These are phyloP conservation scores for Anaspis maculata DNA, from an alignment of 2,888 invertebrate genomes.

Conservation along the genomic window DNA sequence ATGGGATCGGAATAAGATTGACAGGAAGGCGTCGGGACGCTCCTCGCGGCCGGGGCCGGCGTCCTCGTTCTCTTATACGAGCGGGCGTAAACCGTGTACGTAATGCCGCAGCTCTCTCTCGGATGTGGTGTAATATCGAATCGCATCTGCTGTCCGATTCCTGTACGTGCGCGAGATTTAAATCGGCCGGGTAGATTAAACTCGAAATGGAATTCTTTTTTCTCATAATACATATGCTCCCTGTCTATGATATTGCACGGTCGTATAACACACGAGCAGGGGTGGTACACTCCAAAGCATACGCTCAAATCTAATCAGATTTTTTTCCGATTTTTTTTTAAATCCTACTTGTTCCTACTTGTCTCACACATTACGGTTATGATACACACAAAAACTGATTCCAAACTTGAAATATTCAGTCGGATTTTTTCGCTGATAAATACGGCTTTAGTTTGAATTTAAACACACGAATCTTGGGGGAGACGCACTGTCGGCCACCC, in stretches of 20 bases:
- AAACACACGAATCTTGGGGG: no score
- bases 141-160: conserved; percentile 36
- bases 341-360: not conserved
- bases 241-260: conserved; percentile 28
- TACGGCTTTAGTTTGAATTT: no score
- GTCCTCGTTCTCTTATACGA: conserved; percentile 27
- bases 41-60: conserved; percentile 5
- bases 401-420: no score
- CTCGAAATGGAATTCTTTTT: conserved; percentile 33
- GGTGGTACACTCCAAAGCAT: conserved; percentile 18
- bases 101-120: conserved; percentile 20
- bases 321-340: not conserved
- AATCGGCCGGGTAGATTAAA: conserved; percentile 34
- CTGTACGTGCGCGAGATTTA: conserved; percentile 36
- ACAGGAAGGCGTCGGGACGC: conserved; percentile 11
- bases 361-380: no score
- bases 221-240: conserved; percentile 31
- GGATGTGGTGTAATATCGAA: conserved; percentile 30
- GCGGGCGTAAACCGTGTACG: conserved; percentile 30
- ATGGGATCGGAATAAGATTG: conserved; percentile 10
- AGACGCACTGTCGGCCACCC: no score
- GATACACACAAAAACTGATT: no score
- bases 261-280: conserved; percentile 24
- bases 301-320: not conserved
- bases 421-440: no score